Evolutionary conservation across 2,888 invertebrate species (phyloP).

Genomic region (Hirtodrosophila duncani): DNA sequence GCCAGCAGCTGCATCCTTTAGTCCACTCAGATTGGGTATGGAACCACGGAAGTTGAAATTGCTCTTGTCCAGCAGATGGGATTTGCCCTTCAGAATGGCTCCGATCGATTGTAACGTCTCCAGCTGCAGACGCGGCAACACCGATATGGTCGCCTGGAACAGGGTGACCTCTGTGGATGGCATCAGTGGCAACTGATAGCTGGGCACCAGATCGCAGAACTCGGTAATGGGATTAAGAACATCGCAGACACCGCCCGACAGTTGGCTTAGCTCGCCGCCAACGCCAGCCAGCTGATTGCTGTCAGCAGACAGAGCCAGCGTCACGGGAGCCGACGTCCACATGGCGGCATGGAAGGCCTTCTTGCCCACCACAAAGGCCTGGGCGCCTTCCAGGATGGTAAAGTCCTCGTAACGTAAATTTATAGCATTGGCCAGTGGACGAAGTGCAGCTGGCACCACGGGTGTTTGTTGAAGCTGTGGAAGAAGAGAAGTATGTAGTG

Average conservation of each 20-base stretch:
- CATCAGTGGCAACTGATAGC: constrained; percentile 81
- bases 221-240: constrained; percentile 87
- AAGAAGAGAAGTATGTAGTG: not conserved
- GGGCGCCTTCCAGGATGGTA: constrained; percentile 80
- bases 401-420: constrained; percentile 88
- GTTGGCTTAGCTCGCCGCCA: constrained; percentile 79
- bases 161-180: constrained; percentile 82
- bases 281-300: constrained; percentile 80
- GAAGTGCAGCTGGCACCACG: constrained; percentile 83
- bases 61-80: constrained; percentile 78
- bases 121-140: constrained; percentile 86
- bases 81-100: constrained; percentile 81
- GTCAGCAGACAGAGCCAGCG: constrained; percentile 83
- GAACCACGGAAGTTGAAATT: constrained; percentile 78
- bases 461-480: constrained; percentile 84
- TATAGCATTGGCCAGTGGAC: constrained; percentile 85
- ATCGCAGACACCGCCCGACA: constrained; percentile 84
- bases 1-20: constrained; percentile 63
- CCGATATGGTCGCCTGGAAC: constrained; percentile 88
- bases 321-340: constrained; percentile 85
- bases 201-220: constrained; percentile 88
- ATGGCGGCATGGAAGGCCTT: constrained; percentile 87
- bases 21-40: constrained; percentile 76
- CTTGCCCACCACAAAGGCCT: constrained; percentile 82
- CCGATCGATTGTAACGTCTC: constrained; percentile 87